These are phyloP conservation scores for Otolemur crassicaudatus DNA, from an alignment of 2,797 vertebrate genomes.

Conservation along the genomic window DNA sequence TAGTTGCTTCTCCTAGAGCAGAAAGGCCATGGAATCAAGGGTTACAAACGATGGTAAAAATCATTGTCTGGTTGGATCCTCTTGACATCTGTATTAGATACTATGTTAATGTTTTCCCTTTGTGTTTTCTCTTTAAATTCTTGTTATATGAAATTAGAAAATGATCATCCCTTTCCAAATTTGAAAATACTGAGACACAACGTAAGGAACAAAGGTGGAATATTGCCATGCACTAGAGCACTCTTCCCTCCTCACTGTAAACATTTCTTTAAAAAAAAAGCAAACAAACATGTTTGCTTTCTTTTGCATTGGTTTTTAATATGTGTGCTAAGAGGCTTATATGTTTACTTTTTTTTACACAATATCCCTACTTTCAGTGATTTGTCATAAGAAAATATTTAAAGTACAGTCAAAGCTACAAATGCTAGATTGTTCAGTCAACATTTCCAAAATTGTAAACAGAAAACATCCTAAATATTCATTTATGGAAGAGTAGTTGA, in stretches of 20 bases:
- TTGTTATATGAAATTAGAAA: not conserved
- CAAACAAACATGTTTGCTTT: not conserved
- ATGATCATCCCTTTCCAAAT: not conserved
- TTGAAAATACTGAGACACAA: not conserved
- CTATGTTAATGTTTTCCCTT: accelerated
- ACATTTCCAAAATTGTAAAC: not conserved
- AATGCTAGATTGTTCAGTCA: not conserved
- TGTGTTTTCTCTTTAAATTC: not conserved
- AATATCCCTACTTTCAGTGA: not conserved
- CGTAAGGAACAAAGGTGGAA: not conserved
- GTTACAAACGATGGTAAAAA: not conserved
- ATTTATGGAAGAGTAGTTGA: not conserved
- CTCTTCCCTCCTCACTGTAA: not conserved
- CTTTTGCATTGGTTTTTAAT: not conserved
- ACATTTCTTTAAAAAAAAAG: not conserved
- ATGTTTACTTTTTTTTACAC: not conserved
- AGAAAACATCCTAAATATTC: not conserved
- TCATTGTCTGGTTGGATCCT: not conserved
- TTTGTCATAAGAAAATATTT: not conserved
- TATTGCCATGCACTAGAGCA: not conserved
- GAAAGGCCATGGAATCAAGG: not conserved
- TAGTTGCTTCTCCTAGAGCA: not conserved
- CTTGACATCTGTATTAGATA: not conserved
- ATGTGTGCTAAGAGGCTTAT: not conserved
- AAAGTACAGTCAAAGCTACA: not conserved